Evolutionary conservation across 2,113 vertebrate genomes (phyloP).

Genomic region (Mesembrinibis cayennensis): DNA sequence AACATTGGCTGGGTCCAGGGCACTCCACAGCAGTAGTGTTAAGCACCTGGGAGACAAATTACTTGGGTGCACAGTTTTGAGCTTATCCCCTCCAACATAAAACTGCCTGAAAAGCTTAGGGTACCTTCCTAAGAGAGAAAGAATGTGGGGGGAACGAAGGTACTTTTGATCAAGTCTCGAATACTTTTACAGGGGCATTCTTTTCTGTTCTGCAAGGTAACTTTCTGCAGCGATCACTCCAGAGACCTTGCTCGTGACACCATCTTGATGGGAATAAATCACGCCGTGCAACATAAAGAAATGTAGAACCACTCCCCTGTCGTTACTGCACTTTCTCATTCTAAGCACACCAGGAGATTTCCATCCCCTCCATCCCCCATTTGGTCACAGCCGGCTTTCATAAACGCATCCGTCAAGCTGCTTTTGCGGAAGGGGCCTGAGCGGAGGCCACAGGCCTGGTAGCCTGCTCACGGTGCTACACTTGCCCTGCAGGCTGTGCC

Average conservation of each 20-base stretch:
- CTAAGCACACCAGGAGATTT: not conserved
- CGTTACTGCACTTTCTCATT: not conserved
- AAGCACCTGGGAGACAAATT: fast-evolving
- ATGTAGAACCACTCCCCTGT: not conserved
- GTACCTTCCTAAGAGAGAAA: not conserved
- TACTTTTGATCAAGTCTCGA: not conserved
- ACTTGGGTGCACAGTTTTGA: fast-evolving
- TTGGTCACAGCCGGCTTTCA: not conserved
- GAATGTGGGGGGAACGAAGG: fast-evolving
- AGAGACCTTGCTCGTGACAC: fast-evolving
- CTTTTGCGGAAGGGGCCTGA: not conserved
- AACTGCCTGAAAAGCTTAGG: not conserved
- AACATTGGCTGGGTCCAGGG: fast-evolving
- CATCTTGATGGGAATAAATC: not conserved
- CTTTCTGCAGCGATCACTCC: not conserved
- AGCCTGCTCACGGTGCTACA: fast-evolving
- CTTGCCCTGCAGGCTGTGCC: not conserved
- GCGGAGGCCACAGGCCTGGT: fast-evolving
- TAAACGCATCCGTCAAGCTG: not conserved
- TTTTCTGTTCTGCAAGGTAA: not conserved
- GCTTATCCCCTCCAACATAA: fast-evolving
- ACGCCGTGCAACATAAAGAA: not conserved
- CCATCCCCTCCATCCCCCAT: fast-evolving
- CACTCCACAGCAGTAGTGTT: fast-evolving
- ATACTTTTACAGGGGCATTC: fast-evolving